phyloP scores from a whole-genome alignment of 2,113 vertebrate species.

The Rhadina sibilatrix region DNA sequence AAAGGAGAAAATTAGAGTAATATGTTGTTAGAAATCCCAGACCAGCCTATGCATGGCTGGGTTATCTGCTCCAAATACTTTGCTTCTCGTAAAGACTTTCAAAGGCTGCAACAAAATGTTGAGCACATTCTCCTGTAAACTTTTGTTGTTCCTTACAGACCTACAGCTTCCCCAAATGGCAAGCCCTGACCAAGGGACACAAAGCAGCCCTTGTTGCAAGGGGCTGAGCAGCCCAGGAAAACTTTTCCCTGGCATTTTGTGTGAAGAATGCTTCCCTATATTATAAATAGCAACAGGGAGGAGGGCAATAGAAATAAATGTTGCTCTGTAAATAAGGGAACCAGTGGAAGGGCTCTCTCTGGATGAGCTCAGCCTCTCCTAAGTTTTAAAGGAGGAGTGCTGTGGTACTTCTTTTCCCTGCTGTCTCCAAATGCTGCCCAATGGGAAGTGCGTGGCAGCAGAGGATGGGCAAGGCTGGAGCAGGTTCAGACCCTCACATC shows the following conservation, averaged over 20 bases:
- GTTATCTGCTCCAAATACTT: conserved; percentile 53
- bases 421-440: accelerated
- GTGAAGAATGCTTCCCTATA: neutral
- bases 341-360: conserved; percentile 16
- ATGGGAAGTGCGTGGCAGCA: accelerated
- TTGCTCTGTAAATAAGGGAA: conserved; percentile 36
- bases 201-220: conserved; percentile 10
- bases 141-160: conserved; percentile 5
- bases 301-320: conserved; percentile 28
- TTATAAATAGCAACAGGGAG: conserved; percentile 49
- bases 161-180: conserved; percentile 8
- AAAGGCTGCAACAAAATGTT: conserved; percentile 25
- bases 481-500: neutral
- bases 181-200: neutral
- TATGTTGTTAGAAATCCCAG: conserved; percentile 56
- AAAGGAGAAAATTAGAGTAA: conserved; percentile 71
- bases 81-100: conserved; percentile 11
- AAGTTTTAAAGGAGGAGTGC: neutral
- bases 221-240: conserved; percentile 8
- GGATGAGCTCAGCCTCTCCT: neutral
- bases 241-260: conserved; percentile 17
- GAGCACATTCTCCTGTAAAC: neutral
- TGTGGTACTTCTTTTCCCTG: neutral
- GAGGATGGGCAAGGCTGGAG: neutral
- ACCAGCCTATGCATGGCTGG: conserved; percentile 23